Percentiles rank a stretch among this genome's conserved stretches.
These are phyloP conservation scores for Chaetophractus vellerosus DNA, from an alignment of 2,797 vertebrate species.

Conservation along the genomic window DNA sequence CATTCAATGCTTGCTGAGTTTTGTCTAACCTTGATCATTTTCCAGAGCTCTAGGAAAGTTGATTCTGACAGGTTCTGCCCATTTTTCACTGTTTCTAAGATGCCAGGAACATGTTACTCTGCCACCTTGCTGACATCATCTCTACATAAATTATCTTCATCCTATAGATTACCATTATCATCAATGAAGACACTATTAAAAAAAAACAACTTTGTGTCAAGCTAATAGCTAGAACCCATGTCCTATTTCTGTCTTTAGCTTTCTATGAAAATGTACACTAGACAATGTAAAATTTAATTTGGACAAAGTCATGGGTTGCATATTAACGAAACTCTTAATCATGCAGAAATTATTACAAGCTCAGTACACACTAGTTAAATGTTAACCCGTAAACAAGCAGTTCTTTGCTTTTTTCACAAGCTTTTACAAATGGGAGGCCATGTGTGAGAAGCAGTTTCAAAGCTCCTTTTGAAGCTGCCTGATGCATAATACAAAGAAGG, in stretches of 20 bases:
- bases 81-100: too few relatives aligned
- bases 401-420: background rate
- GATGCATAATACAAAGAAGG: constrained; percentile 52
- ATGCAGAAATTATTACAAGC: constrained; percentile 42
- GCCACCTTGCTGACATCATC: too few relatives aligned
- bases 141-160: too few relatives aligned
- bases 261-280: background rate
- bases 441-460: background rate
- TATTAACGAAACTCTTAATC: constrained; percentile 45
- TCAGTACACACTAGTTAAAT: constrained; percentile 13
- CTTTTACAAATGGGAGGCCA: constrained; percentile 7
- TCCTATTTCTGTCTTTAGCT: background rate
- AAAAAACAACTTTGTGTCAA: background rate
- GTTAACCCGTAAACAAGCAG: constrained; percentile 18
- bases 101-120: too few relatives aligned
- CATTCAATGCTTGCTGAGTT: too few relatives aligned
- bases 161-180: too few relatives aligned
- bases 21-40: too few relatives aligned
- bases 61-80: too few relatives aligned
- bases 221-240: background rate
- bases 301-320: background rate
- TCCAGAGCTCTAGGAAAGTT: too few relatives aligned
- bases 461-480: constrained; percentile 32
- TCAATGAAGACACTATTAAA: background rate
- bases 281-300: constrained; percentile 52